Conservation (phyloP, 2,113 vertebrate genomes). For the Sminthopsis crassicaudata region DNA sequence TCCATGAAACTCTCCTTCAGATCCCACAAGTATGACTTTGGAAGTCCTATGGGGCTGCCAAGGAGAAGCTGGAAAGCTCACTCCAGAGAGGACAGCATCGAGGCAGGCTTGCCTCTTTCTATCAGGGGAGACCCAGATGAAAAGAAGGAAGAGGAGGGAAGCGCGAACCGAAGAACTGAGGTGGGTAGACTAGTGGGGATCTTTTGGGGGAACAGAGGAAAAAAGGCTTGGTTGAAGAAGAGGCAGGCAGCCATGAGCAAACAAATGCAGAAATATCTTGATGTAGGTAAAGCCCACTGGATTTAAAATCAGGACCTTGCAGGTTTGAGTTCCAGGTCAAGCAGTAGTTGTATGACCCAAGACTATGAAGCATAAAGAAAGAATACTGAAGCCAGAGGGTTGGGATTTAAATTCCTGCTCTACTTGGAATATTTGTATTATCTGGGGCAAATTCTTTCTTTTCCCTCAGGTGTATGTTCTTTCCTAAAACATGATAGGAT, state of each 20-base stretch:
- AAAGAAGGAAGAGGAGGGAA: slow-evolving; percentile 95
- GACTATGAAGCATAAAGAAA: neutral
- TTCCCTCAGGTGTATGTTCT: neutral
- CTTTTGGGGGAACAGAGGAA: neutral
- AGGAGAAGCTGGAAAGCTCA: slow-evolving; percentile 84
- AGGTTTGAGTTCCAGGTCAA: neutral
- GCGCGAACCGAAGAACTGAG: slow-evolving; percentile 91
- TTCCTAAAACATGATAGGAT: neutral
- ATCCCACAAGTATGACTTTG: slow-evolving; percentile 76
- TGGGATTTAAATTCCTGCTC: neutral
- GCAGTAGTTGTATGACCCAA: neutral
- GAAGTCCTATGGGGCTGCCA: slow-evolving; percentile 67
- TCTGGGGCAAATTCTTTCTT: neutral
- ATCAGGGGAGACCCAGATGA: slow-evolving; percentile 84
- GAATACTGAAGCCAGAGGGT: neutral
- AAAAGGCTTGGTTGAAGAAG: neutral
- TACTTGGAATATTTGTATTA: neutral
- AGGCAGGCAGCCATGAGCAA: neutral
- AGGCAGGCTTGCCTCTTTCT: slow-evolving; percentile 85
- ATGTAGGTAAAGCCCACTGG: neutral
- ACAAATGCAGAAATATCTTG: neutral
- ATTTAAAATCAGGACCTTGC: neutral
- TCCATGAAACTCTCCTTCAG: slow-evolving; percentile 83
- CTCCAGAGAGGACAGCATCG: slow-evolving; percentile 85
- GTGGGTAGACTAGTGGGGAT: slow-evolving; percentile 78